Evolutionary conservation across 2,888 invertebrate species (phyloP).

Genomic region (Limnephilus marmoratus): DNA sequence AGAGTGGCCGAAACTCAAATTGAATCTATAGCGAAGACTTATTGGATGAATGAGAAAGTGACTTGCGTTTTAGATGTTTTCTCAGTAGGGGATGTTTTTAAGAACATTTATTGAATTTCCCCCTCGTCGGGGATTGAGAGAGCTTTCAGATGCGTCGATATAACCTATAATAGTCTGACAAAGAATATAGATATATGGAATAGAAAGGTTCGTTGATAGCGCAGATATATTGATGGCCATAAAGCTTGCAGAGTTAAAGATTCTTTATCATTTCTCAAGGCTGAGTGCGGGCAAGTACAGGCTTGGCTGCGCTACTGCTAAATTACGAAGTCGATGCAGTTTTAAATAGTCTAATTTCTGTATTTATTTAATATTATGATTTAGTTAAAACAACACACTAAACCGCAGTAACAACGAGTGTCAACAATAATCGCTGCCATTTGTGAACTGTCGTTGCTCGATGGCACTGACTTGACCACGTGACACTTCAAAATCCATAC

Average conservation of each 20-base stretch:
- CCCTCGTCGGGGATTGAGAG: neutral
- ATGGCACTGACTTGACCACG: no score
- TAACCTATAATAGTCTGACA: neutral
- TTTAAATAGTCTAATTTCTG: no score
- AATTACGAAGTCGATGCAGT: no score
- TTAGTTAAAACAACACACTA: no score
- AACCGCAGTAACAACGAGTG: no score
- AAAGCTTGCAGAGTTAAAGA: neutral
- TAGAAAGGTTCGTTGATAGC: neutral
- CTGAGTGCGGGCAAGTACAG: no score
- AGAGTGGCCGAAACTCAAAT: conserved; percentile 23
- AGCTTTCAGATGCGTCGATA: neutral
- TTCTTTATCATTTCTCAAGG: no score
- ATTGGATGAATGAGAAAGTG: conserved; percentile 10
- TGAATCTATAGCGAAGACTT: conserved; percentile 18
- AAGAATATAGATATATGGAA: neutral
- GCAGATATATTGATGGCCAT: neutral
- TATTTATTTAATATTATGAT: no score
- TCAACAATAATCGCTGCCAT: no score
- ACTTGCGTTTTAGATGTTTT: conserved; percentile 36
- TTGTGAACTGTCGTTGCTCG: no score
- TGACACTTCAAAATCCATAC: no score
- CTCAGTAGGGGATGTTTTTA: neutral
- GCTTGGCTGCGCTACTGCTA: no score
- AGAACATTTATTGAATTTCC: conserved; percentile 23